Evolutionary conservation across 2,113 vertebrate species (phyloP), one percentile per base, ranked within the genome.

Genomic region (Charadrius vociferus): DNA sequence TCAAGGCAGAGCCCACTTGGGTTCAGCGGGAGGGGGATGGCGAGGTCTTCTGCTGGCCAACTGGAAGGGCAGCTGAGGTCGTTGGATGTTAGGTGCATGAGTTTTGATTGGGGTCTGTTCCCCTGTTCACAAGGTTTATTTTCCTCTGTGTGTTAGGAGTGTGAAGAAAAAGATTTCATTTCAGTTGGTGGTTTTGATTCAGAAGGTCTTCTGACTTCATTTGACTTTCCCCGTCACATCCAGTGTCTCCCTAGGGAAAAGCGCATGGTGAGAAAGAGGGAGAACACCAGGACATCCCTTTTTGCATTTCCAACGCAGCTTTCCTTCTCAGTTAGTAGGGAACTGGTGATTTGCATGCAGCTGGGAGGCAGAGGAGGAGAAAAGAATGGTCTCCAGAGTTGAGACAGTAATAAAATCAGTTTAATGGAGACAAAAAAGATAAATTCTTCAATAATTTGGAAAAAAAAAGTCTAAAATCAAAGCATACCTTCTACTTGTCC

Each of bases 201-300:
- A 47, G 58, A 72, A 59, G 77, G 59, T 87, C 20, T 90, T 36
- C 50, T 47, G 71, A 45, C 68, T 95, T 93, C n/a, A 24, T 92
- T 82, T 96, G 83, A 67, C 85, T 92, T 94, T 93, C 49, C 27
- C 36, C 29, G 71, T 81, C 67, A 49, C 43, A 87, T 81, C n/a
- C 39, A 58, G 81, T 24, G 81, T 70, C 67, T 96, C 79, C 55
- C 59, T 55, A n/a, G 81, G 79, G 75, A 93, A 93, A 92, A 87
- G 61, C 0, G 0, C 39, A 22, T 67, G 81, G 39, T 73, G 49
- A 88, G 30, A 66, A 74, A 83, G 58, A 96, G 68, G 86, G 96
- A 91, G 59, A 95, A 79, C 72, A 92, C 96, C 84, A 91, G 92
- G 88, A 74, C 58, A 87, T 78, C 88, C 79, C 81, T 92, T 61